These are phyloP conservation scores for Glaucopsyche alexis DNA, from an alignment of 2,888 invertebrate genomes.

Conservation along the genomic window DNA sequence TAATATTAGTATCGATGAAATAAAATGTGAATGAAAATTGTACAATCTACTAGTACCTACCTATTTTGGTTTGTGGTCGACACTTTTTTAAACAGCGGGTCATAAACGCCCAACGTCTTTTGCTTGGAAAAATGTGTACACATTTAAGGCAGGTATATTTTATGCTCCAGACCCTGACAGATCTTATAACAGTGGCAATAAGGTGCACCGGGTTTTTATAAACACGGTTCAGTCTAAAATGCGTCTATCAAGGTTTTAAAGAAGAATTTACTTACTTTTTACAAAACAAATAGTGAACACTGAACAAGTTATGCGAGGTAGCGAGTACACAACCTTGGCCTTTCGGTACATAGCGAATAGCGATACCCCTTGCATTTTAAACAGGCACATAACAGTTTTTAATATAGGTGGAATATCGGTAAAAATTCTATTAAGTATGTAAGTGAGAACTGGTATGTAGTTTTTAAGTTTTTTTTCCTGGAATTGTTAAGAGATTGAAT, in stretches of 20 bases:
- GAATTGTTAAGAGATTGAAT: too few relatives aligned
- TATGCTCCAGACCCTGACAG: not conserved
- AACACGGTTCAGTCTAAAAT: not conserved
- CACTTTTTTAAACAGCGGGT: too few relatives aligned
- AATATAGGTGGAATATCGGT: not conserved
- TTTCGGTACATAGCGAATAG: not conserved
- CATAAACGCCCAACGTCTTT: too few relatives aligned
- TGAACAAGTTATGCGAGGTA: slow-evolving; percentile 7
- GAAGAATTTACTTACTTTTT: slow-evolving; percentile 1
- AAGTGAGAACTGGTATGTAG: too few relatives aligned
- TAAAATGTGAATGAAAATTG: too few relatives aligned
- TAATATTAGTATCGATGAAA: too few relatives aligned
- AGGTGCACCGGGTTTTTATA: not conserved
- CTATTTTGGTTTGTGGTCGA: too few relatives aligned
- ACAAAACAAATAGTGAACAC: not conserved
- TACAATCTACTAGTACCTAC: too few relatives aligned
- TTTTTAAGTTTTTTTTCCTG: too few relatives aligned
- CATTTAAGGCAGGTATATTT: too few relatives aligned
- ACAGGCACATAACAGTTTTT: slow-evolving; percentile 5
- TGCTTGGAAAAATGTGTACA: too few relatives aligned
- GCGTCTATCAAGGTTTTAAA: not conserved
- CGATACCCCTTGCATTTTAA: slow-evolving; percentile 1
- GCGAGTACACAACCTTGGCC: slow-evolving; percentile 5
- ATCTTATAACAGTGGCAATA: not conserved
- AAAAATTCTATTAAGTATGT: not conserved